Evolutionary conservation across 1,140 invertebrate species (phyloP).

Genomic region (Heliothis virescens): DNA sequence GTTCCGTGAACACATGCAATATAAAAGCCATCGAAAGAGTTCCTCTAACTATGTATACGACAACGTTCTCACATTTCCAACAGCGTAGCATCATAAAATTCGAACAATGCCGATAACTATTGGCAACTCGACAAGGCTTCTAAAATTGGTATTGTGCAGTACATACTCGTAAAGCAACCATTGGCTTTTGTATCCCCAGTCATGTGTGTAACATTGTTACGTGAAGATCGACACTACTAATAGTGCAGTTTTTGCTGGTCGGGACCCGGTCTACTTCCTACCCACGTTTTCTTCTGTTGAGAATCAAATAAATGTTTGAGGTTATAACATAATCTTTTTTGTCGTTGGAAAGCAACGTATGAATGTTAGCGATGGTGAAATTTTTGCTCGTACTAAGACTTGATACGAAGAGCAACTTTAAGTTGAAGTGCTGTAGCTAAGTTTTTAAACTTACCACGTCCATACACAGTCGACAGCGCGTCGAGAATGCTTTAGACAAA

Average conservation of each 20-base stretch:
- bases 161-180: constrained; percentile 67
- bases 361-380: too few species aligned
- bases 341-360: too few species aligned
- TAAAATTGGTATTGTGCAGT: constrained; percentile 67
- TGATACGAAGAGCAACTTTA: neutral
- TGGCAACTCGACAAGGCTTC: constrained; percentile 58
- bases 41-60: constrained; percentile 26
- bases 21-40: constrained; percentile 19
- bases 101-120: constrained; percentile 61
- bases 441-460: constrained; percentile 2
- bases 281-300: constrained; percentile 30
- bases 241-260: constrained; percentile 56
- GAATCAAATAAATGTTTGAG: constrained; percentile 28
- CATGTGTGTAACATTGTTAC: constrained; percentile 65
- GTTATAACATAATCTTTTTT: too few species aligned
- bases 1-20: neutral
- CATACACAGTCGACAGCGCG: constrained; percentile 4
- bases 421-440: neutral
- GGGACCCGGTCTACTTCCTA: constrained; percentile 47
- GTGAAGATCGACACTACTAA: constrained; percentile 63
- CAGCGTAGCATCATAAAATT: constrained; percentile 58
- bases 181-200: constrained; percentile 62
- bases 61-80: constrained; percentile 53
- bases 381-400: neutral
- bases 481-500: neutral